A percentile compares a stretch with the other conserved stretches of the same genome.
Conservation (phyloP, 2,888 invertebrate species). For the Eupsilia transversa region DNA sequence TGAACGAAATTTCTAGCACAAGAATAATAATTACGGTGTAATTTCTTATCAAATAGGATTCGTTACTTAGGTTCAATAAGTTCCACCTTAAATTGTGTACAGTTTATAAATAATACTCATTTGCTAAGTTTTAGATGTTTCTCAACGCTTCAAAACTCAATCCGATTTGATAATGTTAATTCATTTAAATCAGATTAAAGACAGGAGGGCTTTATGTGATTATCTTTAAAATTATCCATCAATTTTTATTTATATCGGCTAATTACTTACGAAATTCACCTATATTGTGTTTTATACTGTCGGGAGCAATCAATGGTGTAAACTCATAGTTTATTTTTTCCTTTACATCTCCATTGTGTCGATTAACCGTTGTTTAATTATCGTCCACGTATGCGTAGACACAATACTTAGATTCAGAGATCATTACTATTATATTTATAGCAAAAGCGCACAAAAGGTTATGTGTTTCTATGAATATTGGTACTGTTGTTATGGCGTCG, state of each 20-base stretch:
- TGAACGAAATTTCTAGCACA: background rate
- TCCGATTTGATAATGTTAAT: background rate
- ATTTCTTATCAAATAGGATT: background rate
- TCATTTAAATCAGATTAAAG: conserved; percentile 15
- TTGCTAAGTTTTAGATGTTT: background rate
- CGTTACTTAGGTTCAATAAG: background rate
- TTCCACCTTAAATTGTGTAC: background rate
- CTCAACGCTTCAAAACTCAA: background rate
- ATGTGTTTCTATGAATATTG: conserved; percentile 62
- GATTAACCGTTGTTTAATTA: conserved; percentile 52
- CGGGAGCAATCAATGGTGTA: conserved; percentile 14
- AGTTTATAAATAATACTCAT: background rate
- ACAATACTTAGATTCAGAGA: conserved; percentile 44
- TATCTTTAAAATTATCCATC: background rate
- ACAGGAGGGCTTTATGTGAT: conserved; percentile 23
- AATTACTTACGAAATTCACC: conserved; percentile 5
- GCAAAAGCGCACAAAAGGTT: conserved; percentile 59
- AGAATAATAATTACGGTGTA: background rate
- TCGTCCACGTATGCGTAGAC: conserved; percentile 46
- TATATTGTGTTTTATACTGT: conserved; percentile 13
- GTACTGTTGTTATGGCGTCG: conserved; percentile 38
- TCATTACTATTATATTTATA: conserved; percentile 61
- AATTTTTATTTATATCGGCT: conserved; percentile 16
- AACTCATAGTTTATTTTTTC: conserved; percentile 14
- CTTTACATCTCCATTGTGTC: conserved; percentile 20